These are phyloP conservation scores for Steinernema hermaphroditum DNA, from an alignment of 2,888 invertebrate genomes.

Conservation along the genomic window DNA sequence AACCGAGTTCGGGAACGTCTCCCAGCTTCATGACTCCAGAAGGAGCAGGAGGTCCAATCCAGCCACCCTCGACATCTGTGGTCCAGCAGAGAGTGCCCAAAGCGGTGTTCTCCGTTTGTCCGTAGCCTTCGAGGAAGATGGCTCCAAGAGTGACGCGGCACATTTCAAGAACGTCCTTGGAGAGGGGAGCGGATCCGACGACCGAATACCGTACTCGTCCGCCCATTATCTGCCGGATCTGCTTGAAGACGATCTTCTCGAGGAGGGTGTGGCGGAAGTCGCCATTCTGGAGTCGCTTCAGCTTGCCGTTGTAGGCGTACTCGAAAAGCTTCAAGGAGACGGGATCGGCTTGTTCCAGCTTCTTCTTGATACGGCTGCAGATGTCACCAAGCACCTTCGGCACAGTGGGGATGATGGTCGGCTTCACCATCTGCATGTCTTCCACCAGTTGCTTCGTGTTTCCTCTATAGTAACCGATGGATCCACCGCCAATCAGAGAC, in stretches of 20 bases:
- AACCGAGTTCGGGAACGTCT: slow-evolving; percentile 65
- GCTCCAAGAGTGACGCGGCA: slow-evolving; percentile 66
- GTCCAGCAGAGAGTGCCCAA: slow-evolving; percentile 16
- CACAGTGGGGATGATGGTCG: slow-evolving; percentile 92
- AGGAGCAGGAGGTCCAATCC: slow-evolving; percentile 63
- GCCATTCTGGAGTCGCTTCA: slow-evolving; percentile 44
- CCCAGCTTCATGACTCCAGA: slow-evolving; percentile 67
- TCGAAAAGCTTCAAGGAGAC: background rate
- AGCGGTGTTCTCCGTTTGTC: slow-evolving; percentile 61
- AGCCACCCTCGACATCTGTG: slow-evolving; percentile 27
- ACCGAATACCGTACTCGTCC: slow-evolving; percentile 85
- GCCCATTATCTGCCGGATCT: slow-evolving; percentile 72
- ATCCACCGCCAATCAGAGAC: slow-evolving; percentile 73
- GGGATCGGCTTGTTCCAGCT: background rate
- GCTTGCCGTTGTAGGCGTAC: slow-evolving; percentile 34
- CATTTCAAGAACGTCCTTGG: slow-evolving; percentile 77
- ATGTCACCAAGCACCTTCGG: slow-evolving; percentile 82
- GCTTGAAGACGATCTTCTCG: slow-evolving; percentile 35
- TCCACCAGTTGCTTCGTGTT: slow-evolving; percentile 71
- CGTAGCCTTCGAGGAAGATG: slow-evolving; percentile 65
- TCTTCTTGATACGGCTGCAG: background rate
- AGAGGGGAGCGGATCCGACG: slow-evolving; percentile 91
- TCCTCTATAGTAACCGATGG: slow-evolving; percentile 84
- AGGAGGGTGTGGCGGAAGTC: slow-evolving; percentile 26
- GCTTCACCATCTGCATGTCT: slow-evolving; percentile 85